Percentiles rank a stretch among this genome's conserved stretches.
These are phyloP conservation scores for Brachionus rotundiformis DNA, from an alignment of 1,140 invertebrate species.

Conservation along the genomic window DNA sequence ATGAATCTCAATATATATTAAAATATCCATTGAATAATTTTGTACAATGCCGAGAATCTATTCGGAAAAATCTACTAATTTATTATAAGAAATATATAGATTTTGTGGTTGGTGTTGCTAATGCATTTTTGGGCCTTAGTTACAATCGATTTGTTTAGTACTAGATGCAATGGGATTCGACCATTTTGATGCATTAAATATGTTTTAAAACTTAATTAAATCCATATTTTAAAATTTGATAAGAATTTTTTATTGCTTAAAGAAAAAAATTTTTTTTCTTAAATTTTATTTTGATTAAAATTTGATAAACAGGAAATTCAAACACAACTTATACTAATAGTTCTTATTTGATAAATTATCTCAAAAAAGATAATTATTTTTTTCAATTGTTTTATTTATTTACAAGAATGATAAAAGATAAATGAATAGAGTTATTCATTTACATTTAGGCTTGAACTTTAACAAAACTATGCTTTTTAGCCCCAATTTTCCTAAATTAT, in stretches of 20 bases:
- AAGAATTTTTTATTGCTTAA: neutral
- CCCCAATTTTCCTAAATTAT: neutral
- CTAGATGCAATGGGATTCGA: neutral
- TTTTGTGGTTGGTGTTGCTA: no score
- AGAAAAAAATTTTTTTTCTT: neutral
- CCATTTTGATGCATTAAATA: neutral
- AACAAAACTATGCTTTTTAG: no score
- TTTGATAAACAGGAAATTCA: neutral
- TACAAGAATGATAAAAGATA: no score
- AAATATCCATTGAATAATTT: no score
- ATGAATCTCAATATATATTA: no score
- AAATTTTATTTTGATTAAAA: neutral
- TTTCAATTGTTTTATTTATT: no score
- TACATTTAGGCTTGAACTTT: no score
- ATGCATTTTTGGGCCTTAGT: neutral
- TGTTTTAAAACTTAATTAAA: neutral
- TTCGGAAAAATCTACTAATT: neutral
- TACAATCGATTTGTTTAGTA: neutral
- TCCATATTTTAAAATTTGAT: neutral
- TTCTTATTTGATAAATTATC: no score
- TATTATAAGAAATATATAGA: no score
- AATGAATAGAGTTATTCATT: no score
- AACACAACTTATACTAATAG: neutral
- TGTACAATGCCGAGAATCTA: neutral
- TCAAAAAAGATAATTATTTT: no score